phyloP scores from a whole-genome alignment of 2,797 vertebrate species.

The Halcyon smyrnensis region DNA sequence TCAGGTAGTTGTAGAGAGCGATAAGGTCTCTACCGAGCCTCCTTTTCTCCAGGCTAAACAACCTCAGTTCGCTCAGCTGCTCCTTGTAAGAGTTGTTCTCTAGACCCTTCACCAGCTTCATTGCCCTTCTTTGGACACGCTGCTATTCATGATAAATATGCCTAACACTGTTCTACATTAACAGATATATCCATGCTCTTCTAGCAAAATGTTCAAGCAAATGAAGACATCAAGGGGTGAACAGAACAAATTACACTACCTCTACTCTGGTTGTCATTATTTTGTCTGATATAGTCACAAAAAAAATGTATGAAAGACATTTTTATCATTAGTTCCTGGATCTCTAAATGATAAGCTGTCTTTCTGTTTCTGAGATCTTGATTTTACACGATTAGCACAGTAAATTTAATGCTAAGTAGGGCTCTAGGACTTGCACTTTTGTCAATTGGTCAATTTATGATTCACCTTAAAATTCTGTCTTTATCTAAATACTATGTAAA shows the following conservation, averaged over 20 bases:
- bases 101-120: too few relatives aligned
- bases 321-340: background rate
- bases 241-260: background rate
- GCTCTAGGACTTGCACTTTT: background rate
- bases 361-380: background rate
- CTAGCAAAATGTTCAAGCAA: background rate
- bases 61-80: too few relatives aligned
- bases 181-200: background rate
- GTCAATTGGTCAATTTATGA: background rate
- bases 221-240: background rate
- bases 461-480: slow-evolving; percentile 3
- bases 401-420: background rate
- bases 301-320: background rate
- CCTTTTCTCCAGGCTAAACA: too few relatives aligned
- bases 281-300: background rate
- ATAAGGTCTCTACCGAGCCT: too few relatives aligned
- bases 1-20: too few relatives aligned
- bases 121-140: too few relatives aligned
- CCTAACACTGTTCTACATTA: background rate
- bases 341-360: background rate
- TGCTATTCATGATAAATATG: background rate
- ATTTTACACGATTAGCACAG: background rate
- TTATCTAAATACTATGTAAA: slow-evolving; percentile 2
- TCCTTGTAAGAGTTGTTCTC: too few relatives aligned
- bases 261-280: background rate